These are phyloP conservation scores for Rhea pennata DNA, from an alignment of 2,113 vertebrate species.

Conservation along the genomic window DNA sequence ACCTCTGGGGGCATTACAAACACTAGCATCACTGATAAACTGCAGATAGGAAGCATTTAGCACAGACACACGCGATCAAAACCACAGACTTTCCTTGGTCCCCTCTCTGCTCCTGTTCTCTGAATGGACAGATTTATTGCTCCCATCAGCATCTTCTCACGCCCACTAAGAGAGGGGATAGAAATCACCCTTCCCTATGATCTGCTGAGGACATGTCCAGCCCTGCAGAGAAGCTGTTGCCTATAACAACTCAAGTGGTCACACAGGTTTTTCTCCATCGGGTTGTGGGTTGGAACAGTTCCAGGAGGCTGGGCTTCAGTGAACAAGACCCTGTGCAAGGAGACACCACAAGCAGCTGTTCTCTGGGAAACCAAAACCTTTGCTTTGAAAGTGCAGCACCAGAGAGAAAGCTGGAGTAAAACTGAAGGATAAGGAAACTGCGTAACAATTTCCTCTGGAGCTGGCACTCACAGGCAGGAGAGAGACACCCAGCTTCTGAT, in stretches of 20 bases:
- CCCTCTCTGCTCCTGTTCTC: background rate
- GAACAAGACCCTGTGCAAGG: background rate
- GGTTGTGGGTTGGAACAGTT: background rate
- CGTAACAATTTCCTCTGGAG: background rate
- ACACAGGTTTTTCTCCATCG: background rate
- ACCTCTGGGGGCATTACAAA: background rate
- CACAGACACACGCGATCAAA: background rate
- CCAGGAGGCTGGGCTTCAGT: background rate
- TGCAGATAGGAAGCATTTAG: background rate
- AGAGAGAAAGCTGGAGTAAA: background rate
- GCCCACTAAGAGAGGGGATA: background rate
- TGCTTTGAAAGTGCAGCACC: background rate
- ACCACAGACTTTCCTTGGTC: background rate
- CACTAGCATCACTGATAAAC: background rate
- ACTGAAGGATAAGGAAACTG: background rate
- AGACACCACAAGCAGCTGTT: slow-evolving; percentile 8
- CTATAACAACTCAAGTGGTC: background rate
- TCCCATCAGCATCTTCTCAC: background rate
- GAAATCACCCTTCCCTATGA: background rate
- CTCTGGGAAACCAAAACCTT: slow-evolving; percentile 4
- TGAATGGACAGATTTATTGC: background rate
- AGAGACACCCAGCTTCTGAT: slow-evolving; percentile 42
- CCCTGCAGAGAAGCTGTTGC: background rate
- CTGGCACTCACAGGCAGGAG: background rate
- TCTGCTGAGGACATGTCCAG: background rate